Base-by-base conservation (phyloP, 1,140 invertebrate genomes). In the Caenorhabditis elegans region DNA sequence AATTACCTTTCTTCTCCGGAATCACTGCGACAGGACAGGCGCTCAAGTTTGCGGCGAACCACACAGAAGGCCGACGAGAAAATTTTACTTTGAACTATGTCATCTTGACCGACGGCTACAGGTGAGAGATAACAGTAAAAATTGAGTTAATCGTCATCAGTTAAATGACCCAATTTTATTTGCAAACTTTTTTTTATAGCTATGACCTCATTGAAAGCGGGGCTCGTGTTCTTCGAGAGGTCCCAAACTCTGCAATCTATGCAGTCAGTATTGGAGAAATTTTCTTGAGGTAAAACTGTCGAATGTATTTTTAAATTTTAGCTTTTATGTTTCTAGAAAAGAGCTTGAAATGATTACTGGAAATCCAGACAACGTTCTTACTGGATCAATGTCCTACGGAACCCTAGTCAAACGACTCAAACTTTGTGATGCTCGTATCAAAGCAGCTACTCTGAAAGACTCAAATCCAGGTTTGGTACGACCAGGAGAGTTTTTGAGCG, bases 11-110 rank as follows among this genome's bases (percentile, higher is more conserved):
- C 82, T 65, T 75, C 51, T 65, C 76, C 53, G 82, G 82, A 34
- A 79, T 83, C 39, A 83, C 82, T 11, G 51, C 77, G 11, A 83
- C 82, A 31, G 82, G 82, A 31, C 47, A 77, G 48, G 82, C 82
- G 0, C 24, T 83, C 47, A 49, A 53, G 5, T 76, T 79, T 26
- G 82, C 78, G n/a, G 55, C 48, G 0, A 83, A 13, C 8, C 46
- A 77, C 3, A 51, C 77, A 2, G 82, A 55, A 19, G 77, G 55
- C n/a, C 19, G 82, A 43, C 49, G 82, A 5, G 24, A 78, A 19
- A 51, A 76, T 26, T 15, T 79, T 22, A 76, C 55, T 13, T 34
- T 76, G 0, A 76, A 47, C 53, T 77, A 46, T n/a, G 82, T 79
- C 15, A 49, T 83, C 11, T 15, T 83, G 0, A 83, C 82, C 1